These are phyloP conservation scores for Dendroctonus ponderosae DNA, from an alignment of 1,140 invertebrate genomes.

Conservation along the genomic window DNA sequence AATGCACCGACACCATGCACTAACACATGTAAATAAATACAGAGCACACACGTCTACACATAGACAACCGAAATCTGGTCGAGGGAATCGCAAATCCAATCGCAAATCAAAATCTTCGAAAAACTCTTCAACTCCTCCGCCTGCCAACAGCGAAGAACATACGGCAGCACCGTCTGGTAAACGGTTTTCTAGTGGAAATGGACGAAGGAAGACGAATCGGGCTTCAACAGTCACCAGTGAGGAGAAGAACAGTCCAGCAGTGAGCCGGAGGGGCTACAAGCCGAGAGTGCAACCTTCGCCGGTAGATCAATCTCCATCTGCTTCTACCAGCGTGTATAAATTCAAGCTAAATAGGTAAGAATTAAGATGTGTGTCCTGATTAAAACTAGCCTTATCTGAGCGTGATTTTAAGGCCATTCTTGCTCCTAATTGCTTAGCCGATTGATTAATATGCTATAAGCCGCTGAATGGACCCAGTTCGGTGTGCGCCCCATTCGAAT, in stretches of 20 bases:
- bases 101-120: conserved; percentile 37
- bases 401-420: too few relatives aligned
- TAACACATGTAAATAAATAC: conserved; percentile 52
- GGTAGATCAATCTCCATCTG: conserved; percentile 52
- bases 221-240: conserved; percentile 31
- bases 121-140: conserved; percentile 55
- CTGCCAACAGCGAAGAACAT: conserved; percentile 62
- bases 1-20: conserved; percentile 38
- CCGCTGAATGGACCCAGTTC: conserved; percentile 20
- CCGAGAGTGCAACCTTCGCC: conserved; percentile 58
- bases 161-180: conserved; percentile 54
- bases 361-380: too few relatives aligned
- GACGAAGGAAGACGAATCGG: conserved; percentile 40
- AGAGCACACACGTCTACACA: conserved; percentile 48
- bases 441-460: conserved; percentile 27
- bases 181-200: conserved; percentile 39
- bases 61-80: conserved; percentile 46
- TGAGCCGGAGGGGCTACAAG: conserved; percentile 59
- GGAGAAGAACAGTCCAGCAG: conserved; percentile 50
- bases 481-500: conserved; percentile 24
- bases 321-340: conserved; percentile 65
- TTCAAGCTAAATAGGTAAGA: conserved; percentile 69
- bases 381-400: conserved; percentile 3
- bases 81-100: conserved; percentile 50
- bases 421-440: too few relatives aligned